phyloP scores from a whole-genome alignment of 2,888 invertebrate species.

The Spilarctia lutea region DNA sequence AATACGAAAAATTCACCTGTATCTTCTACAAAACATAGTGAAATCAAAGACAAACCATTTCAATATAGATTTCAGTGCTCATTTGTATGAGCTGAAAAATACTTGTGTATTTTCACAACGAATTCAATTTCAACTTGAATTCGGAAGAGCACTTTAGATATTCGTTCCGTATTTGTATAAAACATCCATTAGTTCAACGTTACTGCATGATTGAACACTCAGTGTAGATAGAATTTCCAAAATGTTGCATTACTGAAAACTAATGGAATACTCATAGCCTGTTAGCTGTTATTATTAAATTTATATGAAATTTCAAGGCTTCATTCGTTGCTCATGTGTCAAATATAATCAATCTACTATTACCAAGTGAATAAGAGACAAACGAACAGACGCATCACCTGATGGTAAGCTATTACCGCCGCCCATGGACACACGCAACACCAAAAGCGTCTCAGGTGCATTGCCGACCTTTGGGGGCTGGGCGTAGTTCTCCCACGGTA shows the following conservation, averaged over 20 bases:
- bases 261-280: background rate
- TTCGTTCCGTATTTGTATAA: background rate
- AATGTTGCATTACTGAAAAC: background rate
- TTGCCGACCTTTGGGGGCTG: too few relatives aligned
- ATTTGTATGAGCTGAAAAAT: too few relatives aligned
- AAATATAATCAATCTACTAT: too few relatives aligned
- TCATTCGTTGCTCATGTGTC: too few relatives aligned
- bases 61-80: background rate
- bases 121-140: background rate
- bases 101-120: background rate
- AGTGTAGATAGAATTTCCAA: background rate
- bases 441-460: too few relatives aligned
- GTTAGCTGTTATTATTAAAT: too few relatives aligned
- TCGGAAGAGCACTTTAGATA: background rate
- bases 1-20: background rate
- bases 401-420: too few relatives aligned
- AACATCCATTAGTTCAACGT: background rate
- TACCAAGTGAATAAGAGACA: too few relatives aligned
- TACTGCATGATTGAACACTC: background rate
- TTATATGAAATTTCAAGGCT: too few relatives aligned
- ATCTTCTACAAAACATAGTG: background rate
- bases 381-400: too few relatives aligned
- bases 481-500: too few relatives aligned
- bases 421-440: too few relatives aligned
- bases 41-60: background rate